phyloP scores from a whole-genome alignment of 1,140 invertebrate genomes.

The Drosophila quadrilineata region DNA sequence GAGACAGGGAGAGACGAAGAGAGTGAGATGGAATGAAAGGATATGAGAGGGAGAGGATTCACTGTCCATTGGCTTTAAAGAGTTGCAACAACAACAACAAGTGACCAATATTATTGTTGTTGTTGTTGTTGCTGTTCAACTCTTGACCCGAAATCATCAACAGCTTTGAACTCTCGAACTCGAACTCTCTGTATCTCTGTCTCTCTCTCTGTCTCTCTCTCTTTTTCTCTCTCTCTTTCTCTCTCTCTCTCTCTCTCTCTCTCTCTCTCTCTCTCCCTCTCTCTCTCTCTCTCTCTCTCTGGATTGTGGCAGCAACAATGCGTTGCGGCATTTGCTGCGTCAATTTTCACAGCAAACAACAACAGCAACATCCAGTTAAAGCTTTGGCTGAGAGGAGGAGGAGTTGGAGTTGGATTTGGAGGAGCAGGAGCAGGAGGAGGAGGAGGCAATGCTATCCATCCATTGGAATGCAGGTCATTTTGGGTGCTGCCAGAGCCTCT shows the following conservation, averaged over 20 bases:
- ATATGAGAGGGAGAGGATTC: too few relatives aligned
- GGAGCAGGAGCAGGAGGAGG: background rate
- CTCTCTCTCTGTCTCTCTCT: too few relatives aligned
- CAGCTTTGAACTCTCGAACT: conserved; percentile 58
- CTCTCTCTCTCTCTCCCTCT: too few relatives aligned
- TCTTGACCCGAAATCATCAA: conserved; percentile 67
- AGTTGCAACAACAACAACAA: conserved; percentile 61
- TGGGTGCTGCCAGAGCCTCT: conserved; percentile 1
- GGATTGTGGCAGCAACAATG: background rate
- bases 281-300: too few relatives aligned
- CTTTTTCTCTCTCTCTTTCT: too few relatives aligned
- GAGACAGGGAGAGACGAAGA: background rate
- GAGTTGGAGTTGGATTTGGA: too few relatives aligned
- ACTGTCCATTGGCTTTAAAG: conserved; percentile 15
- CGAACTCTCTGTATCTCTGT: too few relatives aligned
- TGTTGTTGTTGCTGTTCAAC: conserved; percentile 34
- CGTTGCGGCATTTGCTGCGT: conserved; percentile 66
- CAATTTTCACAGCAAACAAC: conserved; percentile 59
- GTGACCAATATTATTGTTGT: conserved; percentile 24
- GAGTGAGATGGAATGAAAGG: too few relatives aligned
- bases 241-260: too few relatives aligned
- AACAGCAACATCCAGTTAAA: conserved; percentile 23
- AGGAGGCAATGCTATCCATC: conserved; percentile 16
- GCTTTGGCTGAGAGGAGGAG: too few relatives aligned
- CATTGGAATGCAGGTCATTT: conserved; percentile 53